Conservation (phyloP, 2,113 vertebrate species). For the Synchiropus splendidus region DNA sequence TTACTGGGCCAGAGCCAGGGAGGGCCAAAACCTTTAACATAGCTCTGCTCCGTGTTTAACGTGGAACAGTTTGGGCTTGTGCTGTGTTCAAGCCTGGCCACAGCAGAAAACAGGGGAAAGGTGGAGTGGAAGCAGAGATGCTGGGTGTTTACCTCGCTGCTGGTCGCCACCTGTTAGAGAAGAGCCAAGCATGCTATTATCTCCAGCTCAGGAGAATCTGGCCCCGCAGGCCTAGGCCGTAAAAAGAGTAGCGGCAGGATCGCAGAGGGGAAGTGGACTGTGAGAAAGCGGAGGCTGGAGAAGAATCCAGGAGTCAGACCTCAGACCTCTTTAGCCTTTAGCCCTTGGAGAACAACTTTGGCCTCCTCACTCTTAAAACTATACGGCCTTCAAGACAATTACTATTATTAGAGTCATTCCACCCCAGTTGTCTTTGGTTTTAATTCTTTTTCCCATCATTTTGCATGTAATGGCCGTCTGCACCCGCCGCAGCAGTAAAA, state of each 20-base stretch:
- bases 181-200: constrained; percentile 64
- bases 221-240: constrained; percentile 59
- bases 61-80: constrained; percentile 41
- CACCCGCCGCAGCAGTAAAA: too few species aligned
- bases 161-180: constrained; percentile 66
- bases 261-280: constrained; percentile 24
- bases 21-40: constrained; percentile 31
- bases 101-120: constrained; percentile 11
- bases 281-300: constrained; percentile 32
- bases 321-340: constrained; percentile 37
- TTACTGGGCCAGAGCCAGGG: constrained; percentile 46
- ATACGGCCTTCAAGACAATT: constrained; percentile 41
- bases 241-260: constrained; percentile 47
- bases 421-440: constrained; percentile 23
- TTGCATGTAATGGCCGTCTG: constrained; percentile 7
- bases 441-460: constrained; percentile 9
- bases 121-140: constrained; percentile 24
- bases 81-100: constrained; percentile 7
- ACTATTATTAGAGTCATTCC: constrained; percentile 54
- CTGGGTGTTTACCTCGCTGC: constrained; percentile 46
- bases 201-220: constrained; percentile 61
- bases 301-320: constrained; percentile 46
- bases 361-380: constrained; percentile 44
- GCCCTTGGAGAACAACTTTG: constrained; percentile 29
- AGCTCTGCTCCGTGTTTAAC: constrained; percentile 29